A percentile compares a stretch with the other conserved stretches of the same genome.
Evolutionary conservation across 2,113 vertebrate genomes (phyloP).

Genomic region (Vireo altiloquus): DNA sequence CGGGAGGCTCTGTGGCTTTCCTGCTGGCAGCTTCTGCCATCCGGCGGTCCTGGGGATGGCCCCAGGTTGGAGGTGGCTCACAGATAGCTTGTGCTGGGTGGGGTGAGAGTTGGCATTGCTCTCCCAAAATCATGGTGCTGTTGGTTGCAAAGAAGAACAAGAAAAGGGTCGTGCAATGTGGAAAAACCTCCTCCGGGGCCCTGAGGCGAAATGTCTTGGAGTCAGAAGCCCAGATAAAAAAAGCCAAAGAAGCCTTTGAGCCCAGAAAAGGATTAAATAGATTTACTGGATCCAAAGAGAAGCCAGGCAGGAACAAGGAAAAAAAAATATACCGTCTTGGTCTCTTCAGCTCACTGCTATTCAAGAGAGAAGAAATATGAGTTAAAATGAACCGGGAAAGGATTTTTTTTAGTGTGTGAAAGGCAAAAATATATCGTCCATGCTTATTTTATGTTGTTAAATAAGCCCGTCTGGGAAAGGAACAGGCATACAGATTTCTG

Average conservation of each 20-base stretch:
- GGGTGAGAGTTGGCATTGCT: background rate
- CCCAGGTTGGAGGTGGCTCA: background rate
- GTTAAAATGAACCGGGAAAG: background rate
- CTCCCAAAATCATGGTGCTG: accelerated
- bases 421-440: background rate
- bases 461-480: background rate
- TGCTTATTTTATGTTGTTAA: background rate
- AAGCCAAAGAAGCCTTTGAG: background rate
- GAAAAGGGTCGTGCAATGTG: background rate
- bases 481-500: background rate
- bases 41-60: accelerated
- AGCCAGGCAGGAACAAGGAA: background rate
- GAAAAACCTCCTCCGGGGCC: background rate
- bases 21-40: background rate
- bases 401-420: background rate
- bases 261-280: background rate
- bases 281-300: conserved; percentile 1
- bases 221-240: background rate
- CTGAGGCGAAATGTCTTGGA: background rate
- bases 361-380: background rate
- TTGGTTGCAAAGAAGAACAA: background rate
- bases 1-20: accelerated
- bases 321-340: background rate
- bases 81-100: accelerated
- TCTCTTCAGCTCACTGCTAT: background rate